phyloP scores from a whole-genome alignment of 2,888 invertebrate genomes.

The Neoitamus cyanurus region DNA sequence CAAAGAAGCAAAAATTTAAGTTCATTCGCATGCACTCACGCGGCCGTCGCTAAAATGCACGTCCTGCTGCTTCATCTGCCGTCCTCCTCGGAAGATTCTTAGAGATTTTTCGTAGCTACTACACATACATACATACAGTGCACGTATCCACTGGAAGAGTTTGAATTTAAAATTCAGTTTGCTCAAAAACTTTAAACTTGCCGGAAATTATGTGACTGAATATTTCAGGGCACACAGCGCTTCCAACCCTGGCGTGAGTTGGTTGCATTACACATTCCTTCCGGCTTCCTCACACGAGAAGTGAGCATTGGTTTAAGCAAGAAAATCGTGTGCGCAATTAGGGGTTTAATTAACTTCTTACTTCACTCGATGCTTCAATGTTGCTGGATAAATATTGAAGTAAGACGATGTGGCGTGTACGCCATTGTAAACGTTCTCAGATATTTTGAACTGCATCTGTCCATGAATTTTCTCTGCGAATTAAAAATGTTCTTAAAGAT shows the following conservation, averaged over 20 bases:
- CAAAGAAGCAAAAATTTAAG: not conserved
- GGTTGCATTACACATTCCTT: not conserved
- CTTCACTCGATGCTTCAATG: no score
- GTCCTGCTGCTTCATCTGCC: not conserved
- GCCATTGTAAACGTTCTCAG: no score
- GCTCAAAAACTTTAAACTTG: not conserved
- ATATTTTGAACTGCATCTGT: no score
- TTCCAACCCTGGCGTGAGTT: not conserved
- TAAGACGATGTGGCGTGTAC: no score
- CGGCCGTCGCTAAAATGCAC: not conserved
- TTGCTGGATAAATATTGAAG: no score
- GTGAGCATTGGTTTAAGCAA: not conserved
- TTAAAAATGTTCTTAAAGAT: no score
- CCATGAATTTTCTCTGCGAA: no score
- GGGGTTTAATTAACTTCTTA: not conserved
- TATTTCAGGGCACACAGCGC: not conserved
- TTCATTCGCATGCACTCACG: not conserved
- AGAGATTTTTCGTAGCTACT: not conserved
- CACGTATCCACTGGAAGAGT: not conserved
- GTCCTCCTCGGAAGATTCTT: not conserved
- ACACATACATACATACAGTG: no score
- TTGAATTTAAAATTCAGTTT: slow-evolving; percentile 8
- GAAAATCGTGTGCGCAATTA: not conserved
- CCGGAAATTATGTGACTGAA: not conserved
- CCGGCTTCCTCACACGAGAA: not conserved